Evolutionary conservation across 2,797 vertebrate species (phyloP).

Genomic region (Acanthurus tractus): DNA sequence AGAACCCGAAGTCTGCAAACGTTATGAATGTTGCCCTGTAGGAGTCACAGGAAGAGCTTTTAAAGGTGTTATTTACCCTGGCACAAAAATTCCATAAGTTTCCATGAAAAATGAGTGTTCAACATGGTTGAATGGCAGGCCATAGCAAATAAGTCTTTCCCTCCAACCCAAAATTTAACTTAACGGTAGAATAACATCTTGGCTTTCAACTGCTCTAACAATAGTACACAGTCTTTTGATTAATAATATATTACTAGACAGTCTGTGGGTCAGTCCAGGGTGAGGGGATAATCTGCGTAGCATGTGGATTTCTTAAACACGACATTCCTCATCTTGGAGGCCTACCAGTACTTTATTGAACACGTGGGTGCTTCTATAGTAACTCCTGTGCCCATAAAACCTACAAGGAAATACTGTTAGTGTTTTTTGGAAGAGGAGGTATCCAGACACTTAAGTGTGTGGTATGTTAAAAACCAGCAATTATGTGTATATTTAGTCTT

Average conservation of each 20-base stretch:
- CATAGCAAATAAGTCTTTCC: slow-evolving; percentile 77
- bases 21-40: slow-evolving; percentile 38
- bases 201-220: slow-evolving; percentile 47
- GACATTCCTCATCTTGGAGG: slow-evolving; percentile 40
- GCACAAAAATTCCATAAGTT: slow-evolving; percentile 60
- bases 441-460: slow-evolving; percentile 57
- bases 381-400: slow-evolving; percentile 43
- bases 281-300: slow-evolving; percentile 50
- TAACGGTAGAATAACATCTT: slow-evolving; percentile 71
- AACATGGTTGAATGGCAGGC: slow-evolving; percentile 57
- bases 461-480: slow-evolving; percentile 60
- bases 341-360: slow-evolving; percentile 52
- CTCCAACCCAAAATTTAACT: slow-evolving; percentile 64
- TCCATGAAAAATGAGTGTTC: slow-evolving; percentile 75
- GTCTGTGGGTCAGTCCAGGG: slow-evolving; percentile 51
- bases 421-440: slow-evolving; percentile 31
- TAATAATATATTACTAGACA: slow-evolving; percentile 63
- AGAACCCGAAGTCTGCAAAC: slow-evolving; percentile 25
- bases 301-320: slow-evolving; percentile 40
- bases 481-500: slow-evolving; percentile 69
- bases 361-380: slow-evolving; percentile 38
- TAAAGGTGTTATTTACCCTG: slow-evolving; percentile 80
- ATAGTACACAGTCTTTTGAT: slow-evolving; percentile 68
- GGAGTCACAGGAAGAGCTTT: slow-evolving; percentile 70
- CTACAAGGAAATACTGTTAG: slow-evolving; percentile 46